Base-by-base conservation (phyloP, 2,888 invertebrate genomes). In the Microctonus hyperodae region DNA sequence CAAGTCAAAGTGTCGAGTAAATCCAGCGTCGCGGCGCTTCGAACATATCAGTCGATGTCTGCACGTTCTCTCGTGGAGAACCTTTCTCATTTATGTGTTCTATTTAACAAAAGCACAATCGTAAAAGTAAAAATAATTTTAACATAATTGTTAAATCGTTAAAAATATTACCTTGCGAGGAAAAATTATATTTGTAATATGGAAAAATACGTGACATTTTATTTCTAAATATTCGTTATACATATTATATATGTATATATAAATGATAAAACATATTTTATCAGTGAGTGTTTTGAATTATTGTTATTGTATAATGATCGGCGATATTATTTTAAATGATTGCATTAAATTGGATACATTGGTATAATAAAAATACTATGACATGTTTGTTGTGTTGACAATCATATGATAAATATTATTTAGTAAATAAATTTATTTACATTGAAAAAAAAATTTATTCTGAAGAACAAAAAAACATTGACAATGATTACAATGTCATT, bases 401-500 rank as follows among this genome's bases (percentile, higher is more conserved):
- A 7, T 16, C 7, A 16, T 16, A 44, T 44, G 2, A 16, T 5
- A 7, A n/a, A 16, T 44, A 7, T 44, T 44, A 6, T 44, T 44
- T 16, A 7, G 16, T 16, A 44, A 16, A 44, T 44, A 44, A 44
- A 16, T 44, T 16, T 3, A 44, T 44, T 20, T 44, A 7, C 6
- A 16, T 44, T 16, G 4, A 7, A 5, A n/a, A n/a, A n/a, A n/a
- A 44, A 44, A 9, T 44, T 44, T 20, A 20, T 44, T 16, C n/a
- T 7, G 20, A 20, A 20, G 6, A 4, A 20, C n/a, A 20, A 16
- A 44, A 16, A 16, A 1, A 16, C 44, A 44, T 44, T 20, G 16
- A 44, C 1, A 44, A 83, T 83, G 83, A 83, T 82, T 65, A 82
- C 82, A 55, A 74, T 82, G 67, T 82, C 83, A 70, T 77, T 81